A percentile compares a stretch with the other conserved stretches of the same genome.
These are phyloP conservation scores for Papilio polytes DNA, from an alignment of 1,140 invertebrate genomes.

Conservation along the genomic window DNA sequence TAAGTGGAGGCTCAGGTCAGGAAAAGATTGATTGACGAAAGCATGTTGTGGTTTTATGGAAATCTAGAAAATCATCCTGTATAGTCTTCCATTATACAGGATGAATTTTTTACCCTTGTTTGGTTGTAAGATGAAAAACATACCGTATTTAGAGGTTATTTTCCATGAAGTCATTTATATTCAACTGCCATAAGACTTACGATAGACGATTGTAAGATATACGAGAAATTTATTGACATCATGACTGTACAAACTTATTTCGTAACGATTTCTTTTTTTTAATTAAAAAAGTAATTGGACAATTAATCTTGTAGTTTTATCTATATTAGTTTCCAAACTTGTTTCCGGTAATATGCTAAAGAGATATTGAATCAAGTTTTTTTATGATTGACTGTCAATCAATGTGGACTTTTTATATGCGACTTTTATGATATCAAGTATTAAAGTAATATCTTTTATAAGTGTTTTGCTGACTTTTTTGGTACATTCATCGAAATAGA, in stretches of 20 bases:
- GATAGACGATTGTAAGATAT: neutral
- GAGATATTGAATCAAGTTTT: slow-evolving; percentile 9
- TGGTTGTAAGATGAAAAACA: neutral
- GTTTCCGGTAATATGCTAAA: slow-evolving; percentile 34
- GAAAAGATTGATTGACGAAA: neutral
- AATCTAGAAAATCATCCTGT: no score
- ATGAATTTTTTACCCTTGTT: neutral
- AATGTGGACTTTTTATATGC: slow-evolving; percentile 13
- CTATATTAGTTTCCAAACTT: slow-evolving; percentile 31
- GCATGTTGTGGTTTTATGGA: neutral
- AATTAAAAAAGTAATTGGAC: slow-evolving; percentile 26
- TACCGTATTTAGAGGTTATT: neutral
- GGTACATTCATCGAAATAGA: neutral
- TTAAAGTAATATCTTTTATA: slow-evolving; percentile 7
- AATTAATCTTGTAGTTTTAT: slow-evolving; percentile 29
- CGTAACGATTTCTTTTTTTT: slow-evolving; percentile 17
- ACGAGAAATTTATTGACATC: neutral
- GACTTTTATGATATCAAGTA: neutral
- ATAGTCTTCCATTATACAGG: neutral
- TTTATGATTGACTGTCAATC: slow-evolving; percentile 30
- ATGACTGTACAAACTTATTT: neutral
- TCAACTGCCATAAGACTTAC: neutral
- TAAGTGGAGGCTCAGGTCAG: neutral
- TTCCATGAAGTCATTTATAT: neutral
- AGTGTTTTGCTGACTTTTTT: neutral